Conservation (phyloP, 2,888 invertebrate species). For the Nyleta sp. region DNA sequence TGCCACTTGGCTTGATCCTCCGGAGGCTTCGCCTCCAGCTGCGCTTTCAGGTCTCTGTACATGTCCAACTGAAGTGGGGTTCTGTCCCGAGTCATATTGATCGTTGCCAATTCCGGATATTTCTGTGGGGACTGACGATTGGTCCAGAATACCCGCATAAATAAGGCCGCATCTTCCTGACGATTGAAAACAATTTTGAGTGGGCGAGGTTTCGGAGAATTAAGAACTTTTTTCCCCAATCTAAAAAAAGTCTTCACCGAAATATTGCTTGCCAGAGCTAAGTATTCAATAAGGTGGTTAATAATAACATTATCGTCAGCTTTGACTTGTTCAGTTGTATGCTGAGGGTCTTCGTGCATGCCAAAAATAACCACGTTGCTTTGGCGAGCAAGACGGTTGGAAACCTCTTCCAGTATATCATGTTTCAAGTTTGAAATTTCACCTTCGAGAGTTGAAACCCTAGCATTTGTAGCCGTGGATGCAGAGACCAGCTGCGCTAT, state of each 20-base stretch:
- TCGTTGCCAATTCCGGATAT: neutral
- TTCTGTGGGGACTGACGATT: neutral
- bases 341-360: too few species aligned
- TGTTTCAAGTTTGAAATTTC: too few species aligned
- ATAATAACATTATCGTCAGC: too few species aligned
- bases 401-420: too few species aligned
- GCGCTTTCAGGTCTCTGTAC: neutral
- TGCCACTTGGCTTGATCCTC: neutral
- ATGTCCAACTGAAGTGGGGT: neutral
- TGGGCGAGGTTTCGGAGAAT: neutral
- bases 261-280: too few species aligned
- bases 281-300: too few species aligned
- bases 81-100: neutral
- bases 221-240: neutral
- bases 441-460: too few species aligned
- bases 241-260: neutral
- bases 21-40: neutral
- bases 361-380: too few species aligned
- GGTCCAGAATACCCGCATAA: neutral
- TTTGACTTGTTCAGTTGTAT: too few species aligned
- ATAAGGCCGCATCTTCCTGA: slow-evolving; percentile 1
- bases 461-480: too few species aligned
- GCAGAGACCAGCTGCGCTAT: too few species aligned
- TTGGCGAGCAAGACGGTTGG: too few species aligned
- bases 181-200: slow-evolving; percentile 4